These are phyloP conservation scores for Ceratoteleas bidentatus DNA, from an alignment of 1,140 invertebrate genomes.

Conservation along the genomic window DNA sequence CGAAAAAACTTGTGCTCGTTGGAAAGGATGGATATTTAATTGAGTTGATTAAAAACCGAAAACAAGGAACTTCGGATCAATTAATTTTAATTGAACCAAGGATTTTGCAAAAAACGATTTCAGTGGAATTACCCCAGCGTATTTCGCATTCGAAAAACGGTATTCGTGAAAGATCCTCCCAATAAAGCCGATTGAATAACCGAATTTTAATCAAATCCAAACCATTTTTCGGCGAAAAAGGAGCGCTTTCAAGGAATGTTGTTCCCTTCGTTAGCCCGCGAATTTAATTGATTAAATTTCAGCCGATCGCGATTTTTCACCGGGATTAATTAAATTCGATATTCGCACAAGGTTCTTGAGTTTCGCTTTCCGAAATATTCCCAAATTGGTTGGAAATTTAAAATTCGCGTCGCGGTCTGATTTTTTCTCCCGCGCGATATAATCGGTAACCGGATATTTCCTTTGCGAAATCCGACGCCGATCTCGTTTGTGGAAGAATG, in stretches of 20 bases:
- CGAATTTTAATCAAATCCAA: too few relatives aligned
- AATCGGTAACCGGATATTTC: slow-evolving; percentile 78
- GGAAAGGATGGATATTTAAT: too few relatives aligned
- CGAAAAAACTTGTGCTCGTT: too few relatives aligned
- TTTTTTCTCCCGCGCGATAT: slow-evolving; percentile 63
- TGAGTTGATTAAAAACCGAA: too few relatives aligned
- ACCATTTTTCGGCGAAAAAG: background rate
- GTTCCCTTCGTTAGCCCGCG: background rate
- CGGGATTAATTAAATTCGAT: slow-evolving; percentile 53
- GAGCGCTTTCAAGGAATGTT: background rate
- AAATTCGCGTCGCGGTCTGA: slow-evolving; percentile 20
- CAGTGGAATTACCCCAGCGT: too few relatives aligned
- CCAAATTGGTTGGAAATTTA: slow-evolving; percentile 43
- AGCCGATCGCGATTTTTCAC: slow-evolving; percentile 12
- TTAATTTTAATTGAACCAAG: too few relatives aligned
- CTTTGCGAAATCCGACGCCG: slow-evolving; percentile 70
- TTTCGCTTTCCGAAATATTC: slow-evolving; percentile 38
- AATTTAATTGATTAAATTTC: slow-evolving; percentile 33
- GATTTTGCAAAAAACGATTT: too few relatives aligned
- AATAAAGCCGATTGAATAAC: too few relatives aligned
- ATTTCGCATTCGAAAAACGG: too few relatives aligned
- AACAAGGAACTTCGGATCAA: too few relatives aligned
- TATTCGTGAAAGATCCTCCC: too few relatives aligned
- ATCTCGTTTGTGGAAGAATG: slow-evolving; percentile 41
- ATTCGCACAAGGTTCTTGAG: slow-evolving; percentile 39